Percentiles rank a stretch among this genome's conserved stretches.
These are phyloP conservation scores for Diplosoma virens DNA, from an alignment of 23 tunicate genomes.

Conservation along the genomic window DNA sequence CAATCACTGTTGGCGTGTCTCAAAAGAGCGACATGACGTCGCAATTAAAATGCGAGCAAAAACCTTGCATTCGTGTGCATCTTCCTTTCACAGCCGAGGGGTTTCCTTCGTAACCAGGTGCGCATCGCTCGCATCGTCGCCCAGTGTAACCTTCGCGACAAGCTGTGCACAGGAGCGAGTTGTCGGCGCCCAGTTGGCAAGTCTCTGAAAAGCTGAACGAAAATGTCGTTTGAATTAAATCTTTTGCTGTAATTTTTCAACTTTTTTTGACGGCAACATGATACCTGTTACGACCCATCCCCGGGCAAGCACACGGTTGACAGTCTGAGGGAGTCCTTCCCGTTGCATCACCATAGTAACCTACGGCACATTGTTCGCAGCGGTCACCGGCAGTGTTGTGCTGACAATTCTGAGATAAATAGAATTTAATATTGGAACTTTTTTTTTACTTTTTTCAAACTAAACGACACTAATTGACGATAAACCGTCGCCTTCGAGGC, in stretches of 20 bases:
- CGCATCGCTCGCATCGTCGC: constrained; percentile 56
- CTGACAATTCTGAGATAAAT: constrained; percentile 65
- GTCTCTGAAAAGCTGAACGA: constrained; percentile 61
- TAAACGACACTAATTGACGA: no score
- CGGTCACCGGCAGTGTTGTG: constrained; percentile 66
- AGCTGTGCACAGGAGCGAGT: constrained; percentile 47
- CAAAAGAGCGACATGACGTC: background rate
- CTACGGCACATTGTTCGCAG: constrained; percentile 63
- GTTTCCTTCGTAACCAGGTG: constrained; percentile 58
- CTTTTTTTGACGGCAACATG: background rate
- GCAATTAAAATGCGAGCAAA: background rate
- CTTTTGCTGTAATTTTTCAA: background rate
- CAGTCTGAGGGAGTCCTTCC: constrained; percentile 22
- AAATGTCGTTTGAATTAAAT: background rate
- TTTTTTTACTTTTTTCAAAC: no score
- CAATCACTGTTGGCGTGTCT: background rate
- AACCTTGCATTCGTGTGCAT: background rate
- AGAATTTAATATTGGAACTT: no score
- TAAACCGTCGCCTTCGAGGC: no score
- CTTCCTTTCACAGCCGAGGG: constrained; percentile 36
- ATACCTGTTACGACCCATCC: constrained; percentile 69
- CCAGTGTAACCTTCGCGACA: constrained; percentile 78
- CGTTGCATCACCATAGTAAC: constrained; percentile 31
- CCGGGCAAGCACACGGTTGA: constrained; percentile 78
- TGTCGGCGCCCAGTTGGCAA: constrained; percentile 35